Base-by-base conservation (phyloP, 2,113 vertebrate genomes). In the Platycercus adscitus region DNA sequence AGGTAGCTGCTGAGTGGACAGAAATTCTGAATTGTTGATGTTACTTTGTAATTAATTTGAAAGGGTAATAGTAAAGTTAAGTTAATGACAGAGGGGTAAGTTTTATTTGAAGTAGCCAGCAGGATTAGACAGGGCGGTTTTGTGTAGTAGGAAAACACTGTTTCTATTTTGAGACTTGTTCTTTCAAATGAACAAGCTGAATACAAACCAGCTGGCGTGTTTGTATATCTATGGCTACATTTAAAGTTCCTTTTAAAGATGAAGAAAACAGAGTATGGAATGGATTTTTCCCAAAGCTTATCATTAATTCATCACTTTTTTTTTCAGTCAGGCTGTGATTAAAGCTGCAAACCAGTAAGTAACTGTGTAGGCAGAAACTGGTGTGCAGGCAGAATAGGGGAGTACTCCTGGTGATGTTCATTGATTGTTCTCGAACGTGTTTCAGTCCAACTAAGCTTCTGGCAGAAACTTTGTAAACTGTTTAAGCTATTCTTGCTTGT, bases 291-390 rank as follows among this genome's bases (percentile, higher is more conserved):
- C 61, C 50, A 68, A 86, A 78, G 60, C 60, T 91, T 71, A 66
- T 86, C 8, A 93, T 90, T 96, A 88, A 90, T 96, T 96, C 69
- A 86, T 95, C 85, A 60, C 64, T 93, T 77, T 61, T 93, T 61
- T 63, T 61, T 88, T 91, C 88, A 81, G 79, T 71, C 79, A 77
- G 81, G 53, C 79, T 91, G 79, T 88, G 88, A 91, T 94, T 95
- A 96, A 90, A 91, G 71, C 69, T 91, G 90, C 39, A 88, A 88
- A 83, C 68, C 24, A 19, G 1, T 44, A 81, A 4, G 5, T 80
- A 77, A 66, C 25, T 88, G 23, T 66, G 43, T 33, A 75, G 89
- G 79, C 88, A 90, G 76, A 66, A 80, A 20, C 55, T 49, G 41
- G 26, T 95, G 80, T 88, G 71, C 81, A 44, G 55, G 60, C 75